Conservation (phyloP, 1,140 invertebrate genomes). For the Scaptomyza montana region DNA sequence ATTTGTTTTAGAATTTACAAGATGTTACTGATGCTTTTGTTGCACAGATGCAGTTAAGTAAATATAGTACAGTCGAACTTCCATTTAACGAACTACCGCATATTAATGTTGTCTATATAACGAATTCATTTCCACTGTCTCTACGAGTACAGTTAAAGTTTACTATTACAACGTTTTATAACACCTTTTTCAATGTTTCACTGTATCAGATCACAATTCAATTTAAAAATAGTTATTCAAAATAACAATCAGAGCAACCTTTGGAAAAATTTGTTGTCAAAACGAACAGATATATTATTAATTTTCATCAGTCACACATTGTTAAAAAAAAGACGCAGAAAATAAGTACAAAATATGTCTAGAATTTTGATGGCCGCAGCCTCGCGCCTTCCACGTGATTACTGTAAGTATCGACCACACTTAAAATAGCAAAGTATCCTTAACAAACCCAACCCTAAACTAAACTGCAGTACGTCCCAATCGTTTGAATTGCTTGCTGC, state of each 20-base stretch:
- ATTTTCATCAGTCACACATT: conserved; percentile 34
- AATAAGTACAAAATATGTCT: conserved; percentile 44
- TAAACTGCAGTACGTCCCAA: conserved; percentile 29
- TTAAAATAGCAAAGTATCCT: neutral
- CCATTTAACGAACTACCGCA: too few relatives aligned
- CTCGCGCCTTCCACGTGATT: conserved; percentile 37
- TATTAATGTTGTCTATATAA: too few relatives aligned
- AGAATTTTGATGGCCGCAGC: conserved; percentile 49
- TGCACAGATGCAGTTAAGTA: too few relatives aligned
- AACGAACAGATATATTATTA: conserved; percentile 4
- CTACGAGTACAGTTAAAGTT: too few relatives aligned
- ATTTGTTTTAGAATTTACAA: neutral
- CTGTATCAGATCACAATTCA: too few relatives aligned
- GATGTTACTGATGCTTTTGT: neutral
- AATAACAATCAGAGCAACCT: conserved; percentile 20
- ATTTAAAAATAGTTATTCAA: neutral
- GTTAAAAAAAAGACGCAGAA: neutral
- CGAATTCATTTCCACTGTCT: too few relatives aligned
- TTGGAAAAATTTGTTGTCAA: conserved; percentile 24
- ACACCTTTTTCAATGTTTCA: too few relatives aligned
- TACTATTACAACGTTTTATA: too few relatives aligned
- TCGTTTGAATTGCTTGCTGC: conserved; percentile 23
- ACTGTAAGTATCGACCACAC: conserved; percentile 41
- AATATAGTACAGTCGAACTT: too few relatives aligned
- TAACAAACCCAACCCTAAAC: neutral